Evolutionary conservation across 2,888 invertebrate genomes (phyloP), one percentile per base, ranked within the genome.

Genomic region (Gryllus longicercus): DNA sequence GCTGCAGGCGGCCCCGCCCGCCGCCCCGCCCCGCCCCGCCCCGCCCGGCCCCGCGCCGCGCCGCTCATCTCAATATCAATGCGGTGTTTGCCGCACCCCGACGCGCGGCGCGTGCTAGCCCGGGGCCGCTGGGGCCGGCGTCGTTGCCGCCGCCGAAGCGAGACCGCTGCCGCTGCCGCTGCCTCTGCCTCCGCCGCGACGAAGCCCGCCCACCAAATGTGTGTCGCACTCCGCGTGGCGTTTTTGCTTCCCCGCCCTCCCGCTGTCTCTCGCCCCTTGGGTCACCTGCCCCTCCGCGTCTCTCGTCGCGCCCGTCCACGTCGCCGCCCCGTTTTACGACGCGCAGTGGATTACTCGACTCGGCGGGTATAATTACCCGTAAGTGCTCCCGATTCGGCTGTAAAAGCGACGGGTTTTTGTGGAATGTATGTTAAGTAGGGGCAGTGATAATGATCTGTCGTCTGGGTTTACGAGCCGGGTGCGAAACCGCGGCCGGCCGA

Each of bases 361-460:
- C 63, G 63, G 63, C 63, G 63, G 63, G 16, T 63, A 63, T 63
- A 63, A 63, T 63, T 63, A 63, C 63, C 16, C n/a, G 63, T 63
- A 63, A 63, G 63, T 63, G 63, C 63, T 63, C 63, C 63, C 63
- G 63, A 63, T 63, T 63, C 63, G 63, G 63, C 63, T 63, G 63
- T 63, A 63, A 63, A 63, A 63, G 63, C 63, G 63, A 63, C 63
- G 63, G 63, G 63, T 63, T 63, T 63, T 63, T 63, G 63, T 63
- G 63, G 63, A 63, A 63, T 63, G 63, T 63, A 63, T 63, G 63
- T 63, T 63, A 63, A 63, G 63, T 63, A 63, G 63, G 63, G 63
- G 63, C n/a, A 63, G 63, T 63, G 63, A 63, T 63, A 63, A 63
- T 63, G 63, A 63, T 63, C 63, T 63, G 63, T 63, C 63, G 63